Evolutionary conservation across 2,888 invertebrate species (phyloP).

Genomic region (Ptilodon capucinus): DNA sequence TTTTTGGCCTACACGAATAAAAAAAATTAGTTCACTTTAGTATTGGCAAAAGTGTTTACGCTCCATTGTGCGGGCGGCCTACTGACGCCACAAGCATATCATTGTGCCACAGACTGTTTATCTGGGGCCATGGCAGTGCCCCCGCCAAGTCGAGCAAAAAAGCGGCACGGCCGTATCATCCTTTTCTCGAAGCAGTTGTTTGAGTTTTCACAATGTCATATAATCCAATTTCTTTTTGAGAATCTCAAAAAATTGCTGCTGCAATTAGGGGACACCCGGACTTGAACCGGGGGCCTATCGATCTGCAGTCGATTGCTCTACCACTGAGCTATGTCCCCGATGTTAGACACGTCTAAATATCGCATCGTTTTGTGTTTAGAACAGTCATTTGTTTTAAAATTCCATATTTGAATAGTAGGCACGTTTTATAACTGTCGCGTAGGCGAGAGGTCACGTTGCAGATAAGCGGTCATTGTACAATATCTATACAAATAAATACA

Average conservation of each 20-base stretch:
- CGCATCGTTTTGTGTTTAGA: background rate
- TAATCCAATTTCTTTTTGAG: background rate
- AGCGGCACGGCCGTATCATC: too few relatives aligned
- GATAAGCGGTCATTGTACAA: background rate
- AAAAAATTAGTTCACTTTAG: too few relatives aligned
- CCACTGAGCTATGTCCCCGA: slow-evolving; percentile 75
- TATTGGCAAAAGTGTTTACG: too few relatives aligned
- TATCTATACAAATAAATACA: too few relatives aligned
- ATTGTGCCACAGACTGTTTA: too few relatives aligned
- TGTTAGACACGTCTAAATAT: background rate
- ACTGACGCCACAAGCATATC: too few relatives aligned
- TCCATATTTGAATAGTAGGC: background rate
- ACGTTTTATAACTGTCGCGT: background rate
- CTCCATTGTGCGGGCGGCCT: too few relatives aligned
- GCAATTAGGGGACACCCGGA: slow-evolving; percentile 72
- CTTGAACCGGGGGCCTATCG: slow-evolving; percentile 80
- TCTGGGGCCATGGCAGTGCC: too few relatives aligned
- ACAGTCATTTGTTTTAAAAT: slow-evolving; percentile 13
- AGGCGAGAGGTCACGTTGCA: background rate
- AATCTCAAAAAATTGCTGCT: background rate
- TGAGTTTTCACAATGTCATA: too few relatives aligned
- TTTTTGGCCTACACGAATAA: too few relatives aligned
- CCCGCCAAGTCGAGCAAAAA: too few relatives aligned
- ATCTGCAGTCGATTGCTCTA: slow-evolving; percentile 82
- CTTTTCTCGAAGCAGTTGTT: too few relatives aligned